Conservation (phyloP, 2,797 vertebrate species). For the Dipus sagitta region DNA sequence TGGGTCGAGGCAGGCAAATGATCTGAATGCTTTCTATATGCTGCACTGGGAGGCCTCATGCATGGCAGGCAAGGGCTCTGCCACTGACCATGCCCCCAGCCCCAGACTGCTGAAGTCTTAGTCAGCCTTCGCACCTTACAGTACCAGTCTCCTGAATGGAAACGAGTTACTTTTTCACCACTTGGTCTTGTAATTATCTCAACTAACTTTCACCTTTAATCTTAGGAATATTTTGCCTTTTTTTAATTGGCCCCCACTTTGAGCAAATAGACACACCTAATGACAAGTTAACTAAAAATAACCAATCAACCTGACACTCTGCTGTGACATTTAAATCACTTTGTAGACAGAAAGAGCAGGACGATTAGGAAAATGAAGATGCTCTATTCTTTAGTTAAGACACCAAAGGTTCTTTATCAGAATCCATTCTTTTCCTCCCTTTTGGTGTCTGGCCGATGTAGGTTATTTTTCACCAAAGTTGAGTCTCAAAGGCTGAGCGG, state of each 20-base stretch:
- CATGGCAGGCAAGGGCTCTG: no score
- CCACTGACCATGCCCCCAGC: no score
- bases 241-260: not conserved
- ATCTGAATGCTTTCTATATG: not conserved
- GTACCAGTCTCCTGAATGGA: constrained; percentile 37
- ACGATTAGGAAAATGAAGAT: constrained; percentile 61
- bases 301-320: not conserved
- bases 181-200: not conserved
- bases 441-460: constrained; percentile 67
- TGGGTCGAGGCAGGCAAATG: not conserved
- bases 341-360: not conserved
- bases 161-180: constrained; percentile 48
- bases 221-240: not conserved
- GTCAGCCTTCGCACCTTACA: not conserved
- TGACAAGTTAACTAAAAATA: not conserved
- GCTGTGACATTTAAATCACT: not conserved
- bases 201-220: constrained; percentile 35
- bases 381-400: constrained; percentile 39
- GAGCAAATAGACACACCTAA: not conserved
- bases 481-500: constrained; percentile 79
- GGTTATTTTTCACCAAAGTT: constrained; percentile 78
- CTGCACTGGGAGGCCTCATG: not conserved
- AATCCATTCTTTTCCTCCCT: constrained; percentile 54
- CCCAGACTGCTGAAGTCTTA: not conserved
- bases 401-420: constrained; percentile 27